Evolutionary conservation across 2,888 invertebrate species (phyloP), one percentile per base, ranked within the genome.

Genomic region (Gibbula magus): DNA sequence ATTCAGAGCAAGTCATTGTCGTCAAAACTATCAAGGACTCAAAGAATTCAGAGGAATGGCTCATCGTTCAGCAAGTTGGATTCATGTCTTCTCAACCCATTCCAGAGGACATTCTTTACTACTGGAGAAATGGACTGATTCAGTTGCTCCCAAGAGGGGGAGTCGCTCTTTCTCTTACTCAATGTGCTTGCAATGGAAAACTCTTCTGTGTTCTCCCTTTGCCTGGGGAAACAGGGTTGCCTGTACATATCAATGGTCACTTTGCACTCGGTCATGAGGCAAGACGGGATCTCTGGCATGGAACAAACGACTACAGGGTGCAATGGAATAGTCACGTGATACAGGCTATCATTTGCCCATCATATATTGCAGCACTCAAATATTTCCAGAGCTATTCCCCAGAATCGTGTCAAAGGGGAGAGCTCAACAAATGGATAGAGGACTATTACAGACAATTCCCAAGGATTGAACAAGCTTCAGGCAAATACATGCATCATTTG

Each of bases 161-260:
- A 20, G 83, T 88, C 16, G 88, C 89, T 0, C 53, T 86, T 2
- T 66, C 66, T 18, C 22, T 25, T 25, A 32, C 45, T 29, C 3
- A 10, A 16, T 22, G 0, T 29, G 7, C 29, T n/a, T 39, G 8
- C n/a, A n/a, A 25, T 7, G 29, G 52, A 32, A 61, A 29, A 22
- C 51, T 25, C n/a, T 89, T 86, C 82, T 91, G 90, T 54, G 88
- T 87, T 39, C 82, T 90, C 13, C 90, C 90, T 2, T 76, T 90
- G 35, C 89, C 90, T 13, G 70, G 84, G 8, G 20, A 80, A 13
- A 86, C 88, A 8, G 86, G 86, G 4, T 82, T 90, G 1, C 89
- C 89, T 18, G 82, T 88, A n/a, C 87, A 89, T 80, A 79, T 89
- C 22, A 89, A 90, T 82, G 90, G 87, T 0, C 86, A 89, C 70